Percentiles rank a stretch among this genome's conserved stretches.
phyloP scores from a whole-genome alignment of 2,888 invertebrate species.

The Bimastos eiseni region DNA sequence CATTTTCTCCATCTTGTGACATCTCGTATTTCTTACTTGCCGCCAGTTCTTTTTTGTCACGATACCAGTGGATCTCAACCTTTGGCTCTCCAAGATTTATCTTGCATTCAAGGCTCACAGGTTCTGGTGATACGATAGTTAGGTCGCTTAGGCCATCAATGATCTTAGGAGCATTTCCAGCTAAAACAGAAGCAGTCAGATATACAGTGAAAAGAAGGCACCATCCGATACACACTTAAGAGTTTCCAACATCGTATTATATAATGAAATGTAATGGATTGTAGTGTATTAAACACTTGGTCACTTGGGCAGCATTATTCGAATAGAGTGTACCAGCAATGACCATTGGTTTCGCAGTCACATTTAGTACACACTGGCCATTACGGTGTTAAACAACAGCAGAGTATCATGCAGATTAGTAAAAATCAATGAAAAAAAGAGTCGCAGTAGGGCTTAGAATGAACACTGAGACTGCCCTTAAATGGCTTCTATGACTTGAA shows the following conservation, averaged over 20 bases:
- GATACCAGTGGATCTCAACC: conserved; percentile 45
- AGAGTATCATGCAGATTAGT: background rate
- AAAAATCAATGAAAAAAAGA: background rate
- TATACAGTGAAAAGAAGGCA: too few relatives aligned
- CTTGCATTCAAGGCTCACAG: conserved; percentile 45
- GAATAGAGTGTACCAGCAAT: background rate
- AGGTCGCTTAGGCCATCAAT: conserved; percentile 39
- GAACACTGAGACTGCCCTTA: background rate
- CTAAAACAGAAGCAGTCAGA: conserved; percentile 22
- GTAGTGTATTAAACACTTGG: background rate
- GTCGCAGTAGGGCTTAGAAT: background rate
- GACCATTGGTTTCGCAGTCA: too few relatives aligned
- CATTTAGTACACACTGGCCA: too few relatives aligned
- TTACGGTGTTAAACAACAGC: background rate
- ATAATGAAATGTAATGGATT: too few relatives aligned
- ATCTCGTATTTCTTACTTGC: conserved; percentile 55
- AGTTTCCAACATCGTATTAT: background rate
- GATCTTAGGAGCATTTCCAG: conserved; percentile 53
- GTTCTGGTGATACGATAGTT: conserved; percentile 41
- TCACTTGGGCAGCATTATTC: background rate
- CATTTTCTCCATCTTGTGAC: conserved; percentile 52
- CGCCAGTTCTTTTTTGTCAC: conserved; percentile 34
- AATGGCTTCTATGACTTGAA: background rate
- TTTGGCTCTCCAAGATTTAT: conserved; percentile 57
- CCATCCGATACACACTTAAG: background rate